phyloP scores from a whole-genome alignment of 2,888 invertebrate genomes.

The Hemicrepidius hirtus region DNA sequence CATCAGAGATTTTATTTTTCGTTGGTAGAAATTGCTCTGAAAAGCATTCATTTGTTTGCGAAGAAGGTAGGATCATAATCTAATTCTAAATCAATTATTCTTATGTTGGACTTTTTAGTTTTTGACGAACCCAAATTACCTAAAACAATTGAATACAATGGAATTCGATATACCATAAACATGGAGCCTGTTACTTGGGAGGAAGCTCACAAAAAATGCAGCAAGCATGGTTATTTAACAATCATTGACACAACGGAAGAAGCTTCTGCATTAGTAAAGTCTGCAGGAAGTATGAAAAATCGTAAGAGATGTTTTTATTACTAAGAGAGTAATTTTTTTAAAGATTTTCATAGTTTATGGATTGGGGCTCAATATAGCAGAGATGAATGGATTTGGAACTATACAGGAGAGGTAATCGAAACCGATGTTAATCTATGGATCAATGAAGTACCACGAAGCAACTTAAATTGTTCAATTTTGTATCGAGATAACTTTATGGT shows the following conservation, averaged over 20 bases:
- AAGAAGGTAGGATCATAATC: background rate
- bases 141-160: background rate
- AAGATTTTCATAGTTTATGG: constrained; percentile 22
- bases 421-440: background rate
- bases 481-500: background rate
- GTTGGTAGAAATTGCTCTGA: constrained; percentile 23
- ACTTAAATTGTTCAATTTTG: background rate
- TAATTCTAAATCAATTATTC: no score
- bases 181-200: constrained; percentile 15
- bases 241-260: constrained; percentile 10
- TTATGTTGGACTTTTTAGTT: no score
- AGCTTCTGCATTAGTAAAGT: background rate
- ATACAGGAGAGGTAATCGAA: background rate
- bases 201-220: background rate
- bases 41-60: constrained; percentile 13
- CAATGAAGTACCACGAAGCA: background rate
- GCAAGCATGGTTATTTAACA: constrained; percentile 9
- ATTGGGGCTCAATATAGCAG: background rate
- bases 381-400: constrained; percentile 10
- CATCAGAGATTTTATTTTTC: background rate
- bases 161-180: constrained; percentile 6
- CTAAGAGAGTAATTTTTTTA: background rate
- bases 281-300: background rate
- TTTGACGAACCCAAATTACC: background rate
- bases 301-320: background rate